phyloP scores from a whole-genome alignment of 2,113 vertebrate species.

The Anolis carolinensis region DNA sequence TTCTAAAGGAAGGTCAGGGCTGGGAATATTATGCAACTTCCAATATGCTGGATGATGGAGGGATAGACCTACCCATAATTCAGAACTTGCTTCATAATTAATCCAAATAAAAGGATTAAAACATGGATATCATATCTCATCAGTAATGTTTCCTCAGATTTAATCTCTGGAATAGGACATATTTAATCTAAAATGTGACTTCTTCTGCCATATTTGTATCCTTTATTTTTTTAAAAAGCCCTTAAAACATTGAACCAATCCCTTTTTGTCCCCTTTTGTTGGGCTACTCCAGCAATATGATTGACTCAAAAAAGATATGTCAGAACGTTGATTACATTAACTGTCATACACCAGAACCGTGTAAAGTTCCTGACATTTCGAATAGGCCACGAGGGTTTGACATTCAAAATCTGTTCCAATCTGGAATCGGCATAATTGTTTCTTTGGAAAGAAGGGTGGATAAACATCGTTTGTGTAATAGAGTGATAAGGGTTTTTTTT shows the following conservation, averaged over 20 bases:
- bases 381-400: slow-evolving; percentile 62
- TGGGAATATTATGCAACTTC: too few species aligned
- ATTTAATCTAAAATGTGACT: not conserved
- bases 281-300: slow-evolving; percentile 57
- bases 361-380: slow-evolving; percentile 68
- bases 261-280: not conserved
- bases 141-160: too few species aligned
- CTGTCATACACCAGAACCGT: slow-evolving; percentile 52
- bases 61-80: not conserved
- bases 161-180: not conserved
- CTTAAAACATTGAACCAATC: slow-evolving; percentile 41
- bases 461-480: not conserved
- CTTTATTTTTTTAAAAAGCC: not conserved
- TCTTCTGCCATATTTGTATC: not conserved
- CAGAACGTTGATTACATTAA: slow-evolving; percentile 70
- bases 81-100: not conserved
- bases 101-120: not conserved
- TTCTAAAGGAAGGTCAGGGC: too few species aligned
- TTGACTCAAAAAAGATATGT: slow-evolving; percentile 57
- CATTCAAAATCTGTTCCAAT: slow-evolving; percentile 62
- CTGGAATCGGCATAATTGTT: slow-evolving; percentile 59
- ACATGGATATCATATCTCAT: not conserved
- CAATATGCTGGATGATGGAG: not conserved
- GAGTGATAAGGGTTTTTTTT: not conserved
- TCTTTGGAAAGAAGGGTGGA: not conserved